Percentiles rank a stretch among this genome's conserved stretches.
Conservation (phyloP, 1,140 invertebrate genomes). For the Anastatus disparis region DNA sequence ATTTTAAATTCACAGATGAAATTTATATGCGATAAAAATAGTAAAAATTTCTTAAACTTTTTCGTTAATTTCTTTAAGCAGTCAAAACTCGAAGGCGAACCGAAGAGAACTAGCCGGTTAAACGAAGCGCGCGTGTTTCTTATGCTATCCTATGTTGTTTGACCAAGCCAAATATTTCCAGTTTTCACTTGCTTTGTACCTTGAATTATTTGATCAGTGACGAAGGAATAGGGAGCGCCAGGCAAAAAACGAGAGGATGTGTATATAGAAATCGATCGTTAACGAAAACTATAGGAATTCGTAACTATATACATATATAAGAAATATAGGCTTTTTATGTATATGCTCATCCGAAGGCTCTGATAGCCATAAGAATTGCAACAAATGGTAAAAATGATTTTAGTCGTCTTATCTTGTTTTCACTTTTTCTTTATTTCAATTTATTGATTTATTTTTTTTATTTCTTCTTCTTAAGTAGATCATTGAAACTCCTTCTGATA, state of each 20-base stretch:
- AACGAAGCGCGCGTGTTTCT: slow-evolving; percentile 47
- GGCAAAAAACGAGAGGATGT: too few relatives aligned
- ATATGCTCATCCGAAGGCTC: not conserved
- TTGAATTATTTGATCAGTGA: slow-evolving; percentile 54
- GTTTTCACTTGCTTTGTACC: slow-evolving; percentile 52
- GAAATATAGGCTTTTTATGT: not conserved
- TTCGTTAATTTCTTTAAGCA: too few relatives aligned
- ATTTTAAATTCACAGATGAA: too few relatives aligned
- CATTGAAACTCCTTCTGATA: slow-evolving; percentile 19
- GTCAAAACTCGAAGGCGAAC: too few relatives aligned
- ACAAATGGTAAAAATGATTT: not conserved
- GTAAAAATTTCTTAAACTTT: too few relatives aligned
- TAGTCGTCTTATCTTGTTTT: slow-evolving; percentile 29
- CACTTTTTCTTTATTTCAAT: slow-evolving; percentile 39
- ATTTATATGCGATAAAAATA: too few relatives aligned
- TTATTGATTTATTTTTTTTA: too few relatives aligned
- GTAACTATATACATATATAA: too few relatives aligned
- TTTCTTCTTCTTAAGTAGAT: not conserved
- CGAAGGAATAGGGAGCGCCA: slow-evolving; percentile 50
- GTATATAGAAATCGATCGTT: slow-evolving; percentile 57
- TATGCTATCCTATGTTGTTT: slow-evolving; percentile 54
- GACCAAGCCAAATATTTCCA: slow-evolving; percentile 56
- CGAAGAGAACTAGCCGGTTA: slow-evolving; percentile 47
- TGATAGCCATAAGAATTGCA: not conserved
- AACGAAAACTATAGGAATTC: slow-evolving; percentile 22